Evolutionary conservation across 1,140 invertebrate genomes (phyloP).

Genomic region (Drosophila eugracilis): DNA sequence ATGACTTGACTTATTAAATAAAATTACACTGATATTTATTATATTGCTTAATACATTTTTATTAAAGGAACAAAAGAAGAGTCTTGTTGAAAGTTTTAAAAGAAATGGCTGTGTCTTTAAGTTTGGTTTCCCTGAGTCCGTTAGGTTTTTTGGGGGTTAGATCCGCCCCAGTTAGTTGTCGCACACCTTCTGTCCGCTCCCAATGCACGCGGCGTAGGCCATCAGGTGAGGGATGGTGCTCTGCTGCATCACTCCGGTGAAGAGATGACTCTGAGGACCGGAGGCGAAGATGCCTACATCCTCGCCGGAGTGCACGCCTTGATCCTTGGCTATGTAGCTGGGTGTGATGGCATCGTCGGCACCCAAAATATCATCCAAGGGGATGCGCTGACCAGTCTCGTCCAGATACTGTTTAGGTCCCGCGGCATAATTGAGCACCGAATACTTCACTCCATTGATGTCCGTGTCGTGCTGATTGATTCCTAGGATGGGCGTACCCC

Average conservation of each 20-base stretch:
- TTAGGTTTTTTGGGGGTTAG: no score
- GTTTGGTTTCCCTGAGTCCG: no score
- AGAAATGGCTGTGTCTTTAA: no score
- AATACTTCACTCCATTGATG: constrained; percentile 86
- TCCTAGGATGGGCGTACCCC: constrained; percentile 89
- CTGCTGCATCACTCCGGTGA: constrained; percentile 91
- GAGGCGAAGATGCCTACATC: constrained; percentile 88
- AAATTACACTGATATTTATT: neutral
- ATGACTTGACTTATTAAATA: neutral
- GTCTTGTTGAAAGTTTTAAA: neutral
- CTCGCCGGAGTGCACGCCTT: constrained; percentile 89
- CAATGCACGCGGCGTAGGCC: constrained; percentile 88
- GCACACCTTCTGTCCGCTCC: constrained; percentile 70
- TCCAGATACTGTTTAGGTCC: constrained; percentile 86
- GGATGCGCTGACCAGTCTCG: constrained; percentile 54
- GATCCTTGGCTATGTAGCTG: constrained; percentile 79
- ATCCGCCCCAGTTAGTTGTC: constrained; percentile 9
- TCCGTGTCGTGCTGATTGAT: constrained; percentile 62
- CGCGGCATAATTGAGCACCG: constrained; percentile 88
- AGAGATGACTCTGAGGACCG: constrained; percentile 88
- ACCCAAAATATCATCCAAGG: constrained; percentile 47
- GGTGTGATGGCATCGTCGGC: constrained; percentile 83
- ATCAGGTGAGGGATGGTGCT: constrained; percentile 91
- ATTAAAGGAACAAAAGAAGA: neutral
- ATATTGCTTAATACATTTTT: neutral